phyloP scores from a whole-genome alignment of 2,888 invertebrate genomes.

The Autographa gamma region DNA sequence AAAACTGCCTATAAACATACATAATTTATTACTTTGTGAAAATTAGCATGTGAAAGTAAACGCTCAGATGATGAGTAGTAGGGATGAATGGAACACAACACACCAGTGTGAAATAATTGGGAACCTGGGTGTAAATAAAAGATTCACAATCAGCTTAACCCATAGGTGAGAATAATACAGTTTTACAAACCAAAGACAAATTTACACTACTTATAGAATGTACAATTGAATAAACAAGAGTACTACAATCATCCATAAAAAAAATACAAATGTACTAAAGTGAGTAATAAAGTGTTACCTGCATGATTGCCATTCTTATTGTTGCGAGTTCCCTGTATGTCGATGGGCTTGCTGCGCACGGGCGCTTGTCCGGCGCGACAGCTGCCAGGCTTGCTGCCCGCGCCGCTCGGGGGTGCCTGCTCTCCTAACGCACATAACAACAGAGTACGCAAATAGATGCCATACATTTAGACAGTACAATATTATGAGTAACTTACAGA shows the following conservation, averaged over 20 bases:
- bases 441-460: constrained; percentile 32
- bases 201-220: no score
- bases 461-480: constrained; percentile 5
- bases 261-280: no score
- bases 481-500: background rate
- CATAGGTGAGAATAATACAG: no score
- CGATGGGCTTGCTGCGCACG: constrained; percentile 80
- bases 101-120: no score
- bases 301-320: constrained; percentile 65
- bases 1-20: constrained; percentile 66
- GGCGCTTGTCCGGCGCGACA: constrained; percentile 52
- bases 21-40: background rate
- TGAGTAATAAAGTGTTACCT: constrained; percentile 56
- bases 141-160: no score
- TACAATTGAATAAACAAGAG: no score
- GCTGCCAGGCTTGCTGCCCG: constrained; percentile 33
- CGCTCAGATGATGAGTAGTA: no score
- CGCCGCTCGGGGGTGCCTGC: constrained; percentile 36
- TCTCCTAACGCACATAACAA: constrained; percentile 45
- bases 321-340: constrained; percentile 71
- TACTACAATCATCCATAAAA: no score
- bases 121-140: no score
- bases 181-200: no score
- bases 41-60: no score
- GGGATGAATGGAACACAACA: no score